Evolutionary conservation across 2,113 vertebrate genomes (phyloP), one percentile per base, ranked within the genome.

Genomic region (Leiothrix lutea): DNA sequence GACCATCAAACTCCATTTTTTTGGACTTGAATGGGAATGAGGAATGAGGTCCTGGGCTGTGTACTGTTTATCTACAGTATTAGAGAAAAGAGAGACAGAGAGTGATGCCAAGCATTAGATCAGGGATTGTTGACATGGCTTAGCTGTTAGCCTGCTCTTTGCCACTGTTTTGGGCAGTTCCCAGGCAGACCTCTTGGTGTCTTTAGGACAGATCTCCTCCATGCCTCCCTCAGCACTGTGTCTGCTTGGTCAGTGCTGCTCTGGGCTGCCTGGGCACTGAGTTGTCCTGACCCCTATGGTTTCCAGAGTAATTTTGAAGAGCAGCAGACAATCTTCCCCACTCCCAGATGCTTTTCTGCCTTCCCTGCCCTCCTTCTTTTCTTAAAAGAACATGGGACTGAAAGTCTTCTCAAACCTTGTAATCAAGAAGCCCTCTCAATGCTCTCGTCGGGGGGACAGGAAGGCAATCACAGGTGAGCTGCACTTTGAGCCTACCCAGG

Each of bases 331-430:
- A 22, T 44, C 14, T 80, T 91, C 19, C 11, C 21, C 8, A 47
- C 11, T 95, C 29, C 94, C 62, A 78, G 38, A 45, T 2, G 7
- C 12, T 70, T 79, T 82, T 91, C 62, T 93, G 9, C 33, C 23
- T 50, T 36, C 50, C 26, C 31, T 79, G 4, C 12, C 9, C 66
- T 82, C 33, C 16, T 83, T 95, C 56, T 89, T 67, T 80, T 83
- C 51, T 18, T 78, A 5, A 91, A 9, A 98, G 97, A 89, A 71
- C 5, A 69, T 93, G 88, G 95, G 97, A 25, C 83, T 98, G 95
- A 98, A 98, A 94, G 74, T 97, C 73, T 90, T 97, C 83, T 96
- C 92, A 45, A 97, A 98, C 28, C 88, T 95, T 53, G 33, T 45
- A 29, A 95, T 97, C 86, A 97, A 90, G 95, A 97, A 92, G 65